Conservation (phyloP, 2,797 vertebrate species). For the Anabacerthia variegaticeps region DNA sequence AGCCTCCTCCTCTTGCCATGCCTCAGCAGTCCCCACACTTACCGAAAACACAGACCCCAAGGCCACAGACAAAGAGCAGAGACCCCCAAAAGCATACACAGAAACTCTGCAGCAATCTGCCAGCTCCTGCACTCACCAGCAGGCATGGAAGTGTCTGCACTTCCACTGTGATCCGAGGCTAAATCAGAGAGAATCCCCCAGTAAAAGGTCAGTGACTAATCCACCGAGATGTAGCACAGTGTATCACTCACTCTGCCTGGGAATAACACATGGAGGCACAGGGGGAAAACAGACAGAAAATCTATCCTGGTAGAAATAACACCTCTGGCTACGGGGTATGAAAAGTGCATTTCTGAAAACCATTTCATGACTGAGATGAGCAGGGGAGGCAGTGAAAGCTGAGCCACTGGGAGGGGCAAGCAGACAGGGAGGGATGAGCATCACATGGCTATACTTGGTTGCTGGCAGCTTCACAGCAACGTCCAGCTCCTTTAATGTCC, state of each 20-base stretch:
- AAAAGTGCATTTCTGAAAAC: not conserved
- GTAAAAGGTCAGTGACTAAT: not conserved
- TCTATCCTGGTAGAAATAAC: not conserved
- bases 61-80: not conserved
- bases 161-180: not conserved
- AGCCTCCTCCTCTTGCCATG: not conserved
- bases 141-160: fast-evolving
- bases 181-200: not conserved
- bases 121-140: not conserved
- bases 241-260: not conserved
- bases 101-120: not conserved
- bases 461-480: not conserved
- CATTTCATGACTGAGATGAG: not conserved
- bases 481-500: not conserved
- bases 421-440: not conserved
- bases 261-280: not conserved
- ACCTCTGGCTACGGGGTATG: not conserved
- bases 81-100: not conserved
- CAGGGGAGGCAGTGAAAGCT: not conserved
- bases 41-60: not conserved
- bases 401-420: not conserved
- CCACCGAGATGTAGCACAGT: not conserved
- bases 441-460: fast-evolving
- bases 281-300: not conserved
- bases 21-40: not conserved